Percentiles rank a stretch among this genome's conserved stretches.
Evolutionary conservation across 2,113 vertebrate species (phyloP).

Genomic region (Mungos mungo): DNA sequence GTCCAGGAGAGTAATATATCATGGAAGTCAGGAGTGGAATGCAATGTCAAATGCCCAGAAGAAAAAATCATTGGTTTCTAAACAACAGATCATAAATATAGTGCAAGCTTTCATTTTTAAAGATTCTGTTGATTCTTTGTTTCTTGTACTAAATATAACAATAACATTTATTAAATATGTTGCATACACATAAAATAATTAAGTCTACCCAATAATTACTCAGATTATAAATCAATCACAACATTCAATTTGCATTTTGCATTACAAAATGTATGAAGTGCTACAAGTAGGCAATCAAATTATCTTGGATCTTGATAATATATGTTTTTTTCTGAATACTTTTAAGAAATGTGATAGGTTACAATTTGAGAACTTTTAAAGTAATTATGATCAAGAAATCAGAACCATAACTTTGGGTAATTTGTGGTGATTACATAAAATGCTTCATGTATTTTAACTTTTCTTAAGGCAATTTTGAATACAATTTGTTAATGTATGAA

Average conservation of each 20-base stretch:
- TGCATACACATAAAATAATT: conserved; percentile 11
- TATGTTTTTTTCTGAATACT: conserved; percentile 29
- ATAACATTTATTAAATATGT: conserved; percentile 36
- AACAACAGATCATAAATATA: conserved; percentile 42
- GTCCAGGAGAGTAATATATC: background rate
- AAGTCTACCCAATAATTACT: conserved; percentile 28
- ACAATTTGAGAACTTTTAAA: background rate
- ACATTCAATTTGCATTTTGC: conserved; percentile 13
- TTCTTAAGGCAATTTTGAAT: background rate
- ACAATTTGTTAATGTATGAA: background rate
- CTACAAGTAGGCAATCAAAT: conserved; percentile 25
- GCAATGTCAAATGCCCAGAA: conserved; percentile 6
- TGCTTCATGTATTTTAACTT: background rate
- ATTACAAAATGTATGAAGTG: conserved; percentile 5
- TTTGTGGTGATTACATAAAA: background rate
- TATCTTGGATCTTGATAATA: background rate
- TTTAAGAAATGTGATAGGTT: conserved; percentile 6
- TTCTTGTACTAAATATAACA: background rate
- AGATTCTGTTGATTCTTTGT: background rate
- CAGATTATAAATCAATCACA: conserved; percentile 1
- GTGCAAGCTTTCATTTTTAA: background rate
- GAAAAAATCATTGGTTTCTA: conserved; percentile 53
- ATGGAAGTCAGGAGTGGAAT: conserved; percentile 4
- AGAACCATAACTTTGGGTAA: background rate
- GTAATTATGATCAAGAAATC: conserved; percentile 26